Evolutionary conservation across 23 tunicate genomes (phyloP).

Genomic region (Botrylloides violaceus): DNA sequence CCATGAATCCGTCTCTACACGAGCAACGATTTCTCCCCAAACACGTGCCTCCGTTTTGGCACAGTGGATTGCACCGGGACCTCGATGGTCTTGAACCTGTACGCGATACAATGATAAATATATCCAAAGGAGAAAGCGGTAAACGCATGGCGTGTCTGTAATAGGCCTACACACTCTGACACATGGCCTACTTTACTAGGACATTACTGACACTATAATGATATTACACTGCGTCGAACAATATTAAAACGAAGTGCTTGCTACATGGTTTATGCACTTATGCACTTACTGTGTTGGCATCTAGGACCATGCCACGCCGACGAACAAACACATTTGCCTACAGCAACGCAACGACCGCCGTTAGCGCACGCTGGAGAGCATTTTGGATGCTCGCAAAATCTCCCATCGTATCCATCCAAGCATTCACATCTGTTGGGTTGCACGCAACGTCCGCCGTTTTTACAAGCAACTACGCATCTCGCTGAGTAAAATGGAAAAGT

Average conservation of each 20-base stretch:
- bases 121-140: too few species aligned
- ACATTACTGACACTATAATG: too few species aligned
- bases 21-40: constrained; percentile 51
- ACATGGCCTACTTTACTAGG: too few species aligned
- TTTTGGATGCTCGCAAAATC: constrained; percentile 15
- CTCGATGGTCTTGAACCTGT: too few species aligned
- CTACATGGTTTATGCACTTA: neutral
- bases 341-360: constrained; percentile 68
- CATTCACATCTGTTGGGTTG: constrained; percentile 66
- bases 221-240: too few species aligned
- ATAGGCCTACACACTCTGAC: too few species aligned
- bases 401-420: constrained; percentile 41
- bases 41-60: constrained; percentile 72
- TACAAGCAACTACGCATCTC: constrained; percentile 24
- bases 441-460: constrained; percentile 65
- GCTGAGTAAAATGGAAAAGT: neutral
- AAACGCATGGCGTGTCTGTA: too few species aligned
- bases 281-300: constrained; percentile 51
- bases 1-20: constrained; percentile 28
- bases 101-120: too few species aligned
- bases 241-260: neutral
- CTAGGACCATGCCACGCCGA: constrained; percentile 66
- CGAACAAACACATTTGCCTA: constrained; percentile 52
- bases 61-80: constrained; percentile 36
- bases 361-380: constrained; percentile 69